Conservation (phyloP, 2,797 vertebrate genomes). For the Ciconia nigra region DNA sequence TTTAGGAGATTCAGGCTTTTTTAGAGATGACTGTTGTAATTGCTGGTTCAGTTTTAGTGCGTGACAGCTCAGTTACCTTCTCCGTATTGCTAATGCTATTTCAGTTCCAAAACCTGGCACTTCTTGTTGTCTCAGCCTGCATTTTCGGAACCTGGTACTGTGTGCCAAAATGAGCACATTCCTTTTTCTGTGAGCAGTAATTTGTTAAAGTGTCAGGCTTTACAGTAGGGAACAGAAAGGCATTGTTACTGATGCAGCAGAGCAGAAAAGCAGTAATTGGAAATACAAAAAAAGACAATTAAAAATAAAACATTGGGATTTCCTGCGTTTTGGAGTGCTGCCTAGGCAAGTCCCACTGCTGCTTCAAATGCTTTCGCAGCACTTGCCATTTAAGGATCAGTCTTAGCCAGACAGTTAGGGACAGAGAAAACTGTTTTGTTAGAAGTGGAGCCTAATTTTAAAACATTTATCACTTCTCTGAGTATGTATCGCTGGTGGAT, state of each 20-base stretch:
- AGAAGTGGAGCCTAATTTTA: neutral
- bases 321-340: neutral
- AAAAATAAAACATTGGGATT: neutral
- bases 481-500: neutral
- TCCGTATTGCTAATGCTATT: neutral
- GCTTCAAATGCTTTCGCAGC: neutral
- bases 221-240: neutral
- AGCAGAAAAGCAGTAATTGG: neutral
- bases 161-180: neutral
- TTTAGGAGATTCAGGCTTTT: neutral
- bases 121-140: neutral
- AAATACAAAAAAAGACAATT: neutral
- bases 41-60: neutral
- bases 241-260: neutral
- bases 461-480: neutral
- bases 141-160: neutral
- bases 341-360: neutral
- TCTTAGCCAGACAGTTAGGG: neutral
- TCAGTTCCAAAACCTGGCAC: neutral
- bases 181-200: neutral
- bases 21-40: neutral
- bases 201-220: neutral
- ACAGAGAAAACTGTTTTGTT: neutral
- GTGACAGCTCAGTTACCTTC: neutral
- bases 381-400: neutral